Evolutionary conservation across 2,888 invertebrate genomes (phyloP), one percentile per base, ranked within the genome.

Genomic region (Alcis repandata): DNA sequence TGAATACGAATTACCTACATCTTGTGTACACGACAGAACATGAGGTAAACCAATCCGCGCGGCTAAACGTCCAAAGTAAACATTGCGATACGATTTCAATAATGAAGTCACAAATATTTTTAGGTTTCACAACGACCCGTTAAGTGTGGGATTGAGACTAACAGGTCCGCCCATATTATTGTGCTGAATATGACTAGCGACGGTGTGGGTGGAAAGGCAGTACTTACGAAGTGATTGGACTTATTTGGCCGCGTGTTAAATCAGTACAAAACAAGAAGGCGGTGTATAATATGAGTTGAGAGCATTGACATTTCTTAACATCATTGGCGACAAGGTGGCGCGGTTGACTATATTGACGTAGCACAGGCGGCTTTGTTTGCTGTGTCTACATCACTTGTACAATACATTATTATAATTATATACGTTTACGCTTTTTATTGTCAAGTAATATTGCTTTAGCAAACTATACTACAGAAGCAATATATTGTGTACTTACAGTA

Each of bases 141-240:
- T 68, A 80, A 80, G 85, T 86, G 86, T 88, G 84, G 86, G 88
- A 73, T 80, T 76, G 48, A 58, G 62, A 49, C 66, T 76, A 79
- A 87, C 89, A 81, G 75, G 89, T 87, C 89, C 90, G 89, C 90
- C 90, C 83, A 88, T 83, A 74, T 78, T 75, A 71, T 72, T 71
- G 70, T 67, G 64, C 62, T 72, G 59, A 66, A 67, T 69, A 68
- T 56, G 57, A 61, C 60, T 52, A 73, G 73, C 75, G 67, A 68
- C 68, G 66, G 85, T 79, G 87, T 89, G 83, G 86, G 88, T 77
- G 74, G 80, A 72, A 70, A 68, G 75, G 77, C 70, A 79, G 32
- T 32, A 36, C n/a, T n/a, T n/a, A n/a, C 78, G 70, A 78, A 79
- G 70, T 77, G 76, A 72, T 77, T 78, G 77, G 78, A 79, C 84